Conservation (phyloP, 2,797 vertebrate species). For the Galago senegalensis region DNA sequence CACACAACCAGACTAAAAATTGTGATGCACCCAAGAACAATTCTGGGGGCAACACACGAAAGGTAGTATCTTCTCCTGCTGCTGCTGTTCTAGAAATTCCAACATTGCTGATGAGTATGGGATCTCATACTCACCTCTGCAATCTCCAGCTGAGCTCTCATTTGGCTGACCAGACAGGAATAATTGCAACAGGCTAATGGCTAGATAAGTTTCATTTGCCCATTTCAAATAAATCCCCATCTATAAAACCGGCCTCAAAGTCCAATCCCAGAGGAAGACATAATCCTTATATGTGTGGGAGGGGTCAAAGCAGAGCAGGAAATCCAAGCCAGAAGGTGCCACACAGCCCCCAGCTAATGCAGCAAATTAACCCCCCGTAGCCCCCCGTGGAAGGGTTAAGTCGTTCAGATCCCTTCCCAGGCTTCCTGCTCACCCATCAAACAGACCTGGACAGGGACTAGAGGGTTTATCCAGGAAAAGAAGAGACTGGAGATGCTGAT, state of each 20-base stretch:
- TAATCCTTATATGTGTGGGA: slow-evolving; percentile 68
- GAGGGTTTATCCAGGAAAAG: slow-evolving; percentile 23
- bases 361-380: slow-evolving; percentile 59
- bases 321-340: not conserved
- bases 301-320: not conserved
- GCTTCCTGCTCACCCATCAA: not conserved
- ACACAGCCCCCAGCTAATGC: slow-evolving; percentile 54
- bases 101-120: not conserved
- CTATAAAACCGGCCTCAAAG: slow-evolving; percentile 44
- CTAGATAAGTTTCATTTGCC: slow-evolving; percentile 84
- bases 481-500: slow-evolving; percentile 18
- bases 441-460: slow-evolving; percentile 58
- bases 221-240: slow-evolving; percentile 82
- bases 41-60: not conserved
- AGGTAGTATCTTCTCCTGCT: not conserved
- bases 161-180: slow-evolving; percentile 77
- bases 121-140: slow-evolving; percentile 1
- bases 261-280: slow-evolving; percentile 1
- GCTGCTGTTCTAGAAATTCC: not conserved
- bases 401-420: not conserved
- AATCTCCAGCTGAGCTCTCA: slow-evolving; percentile 69
- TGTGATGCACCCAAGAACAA: not conserved
- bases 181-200: slow-evolving; percentile 83
- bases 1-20: not conserved
- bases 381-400: slow-evolving; percentile 59